Conservation (phyloP, 2,888 invertebrate genomes). For the Orgyia antiqua region DNA sequence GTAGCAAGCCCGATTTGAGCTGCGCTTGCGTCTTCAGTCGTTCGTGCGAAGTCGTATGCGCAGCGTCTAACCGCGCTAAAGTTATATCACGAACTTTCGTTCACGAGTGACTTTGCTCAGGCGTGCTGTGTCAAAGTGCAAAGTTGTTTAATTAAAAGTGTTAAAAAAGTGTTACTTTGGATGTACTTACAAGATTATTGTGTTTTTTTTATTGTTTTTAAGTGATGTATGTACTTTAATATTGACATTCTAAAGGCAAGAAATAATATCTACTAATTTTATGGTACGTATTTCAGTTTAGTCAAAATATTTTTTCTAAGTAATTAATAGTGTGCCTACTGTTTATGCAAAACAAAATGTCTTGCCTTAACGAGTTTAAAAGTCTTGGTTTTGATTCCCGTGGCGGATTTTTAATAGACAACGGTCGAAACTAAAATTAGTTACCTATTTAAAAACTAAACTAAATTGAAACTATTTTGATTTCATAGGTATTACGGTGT, state of each 20-base stretch:
- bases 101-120: constrained; percentile 32
- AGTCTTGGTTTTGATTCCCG: no score
- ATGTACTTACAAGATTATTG: constrained; percentile 38
- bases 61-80: constrained; percentile 41
- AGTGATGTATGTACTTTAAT: constrained; percentile 21
- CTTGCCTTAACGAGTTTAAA: no score
- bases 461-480: no score
- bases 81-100: constrained; percentile 51
- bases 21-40: constrained; percentile 70
- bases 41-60: constrained; percentile 58
- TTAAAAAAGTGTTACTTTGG: constrained; percentile 41
- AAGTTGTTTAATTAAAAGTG: constrained; percentile 17
- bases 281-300: constrained; percentile 30
- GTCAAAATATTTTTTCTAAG: no score
- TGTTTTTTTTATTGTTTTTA: constrained; percentile 18
- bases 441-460: no score
- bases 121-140: constrained; percentile 38
- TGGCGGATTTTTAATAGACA: no score
- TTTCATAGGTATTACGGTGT: no score
- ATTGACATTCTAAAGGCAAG: constrained; percentile 19
- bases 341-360: no score
- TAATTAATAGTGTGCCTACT: no score
- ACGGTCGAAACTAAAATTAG: no score
- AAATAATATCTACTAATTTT: constrained; percentile 11
- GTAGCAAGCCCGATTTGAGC: constrained; percentile 44